Evolutionary conservation across 2,888 invertebrate species (phyloP).

Genomic region (Minunthozetes semirufus): DNA sequence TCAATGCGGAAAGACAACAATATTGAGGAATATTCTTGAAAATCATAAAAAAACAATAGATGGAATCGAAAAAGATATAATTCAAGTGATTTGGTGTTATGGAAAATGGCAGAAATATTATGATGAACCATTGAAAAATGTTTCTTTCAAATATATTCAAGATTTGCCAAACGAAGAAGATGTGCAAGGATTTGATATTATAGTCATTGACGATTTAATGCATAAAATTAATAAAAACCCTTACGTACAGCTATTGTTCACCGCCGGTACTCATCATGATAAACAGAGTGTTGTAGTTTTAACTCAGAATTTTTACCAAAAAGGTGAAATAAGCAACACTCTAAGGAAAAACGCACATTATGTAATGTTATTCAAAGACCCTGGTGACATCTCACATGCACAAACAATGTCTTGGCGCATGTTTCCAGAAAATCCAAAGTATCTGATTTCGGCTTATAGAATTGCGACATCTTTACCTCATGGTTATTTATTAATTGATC

Average conservation of each 20-base stretch:
- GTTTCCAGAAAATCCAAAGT: constrained; percentile 26
- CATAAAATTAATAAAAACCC: not conserved
- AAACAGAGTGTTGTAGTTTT: not conserved
- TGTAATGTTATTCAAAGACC: constrained; percentile 34
- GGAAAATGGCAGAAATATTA: not conserved
- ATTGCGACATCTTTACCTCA: constrained; percentile 38
- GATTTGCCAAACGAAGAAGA: not conserved
- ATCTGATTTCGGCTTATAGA: constrained; percentile 38
- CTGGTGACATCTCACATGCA: constrained; percentile 33
- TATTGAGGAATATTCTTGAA: not conserved
- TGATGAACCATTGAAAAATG: not conserved
- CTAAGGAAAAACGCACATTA: not conserved
- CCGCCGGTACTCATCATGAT: constrained; percentile 3
- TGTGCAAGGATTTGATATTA: not conserved
- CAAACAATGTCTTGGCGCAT: constrained; percentile 31
- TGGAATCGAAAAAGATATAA: not conserved
- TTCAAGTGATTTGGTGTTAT: not conserved
- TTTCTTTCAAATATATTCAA: not conserved
- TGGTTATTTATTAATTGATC: constrained; percentile 41
- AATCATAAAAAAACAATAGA: not conserved
- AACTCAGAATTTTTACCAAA: constrained; percentile 14
- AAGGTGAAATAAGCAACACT: not conserved
- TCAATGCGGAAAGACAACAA: not conserved
- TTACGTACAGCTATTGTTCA: not conserved
- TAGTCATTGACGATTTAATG: constrained; percentile 9